Conservation (phyloP, 2,113 vertebrate species). For the Lasiurus cinereus region DNA sequence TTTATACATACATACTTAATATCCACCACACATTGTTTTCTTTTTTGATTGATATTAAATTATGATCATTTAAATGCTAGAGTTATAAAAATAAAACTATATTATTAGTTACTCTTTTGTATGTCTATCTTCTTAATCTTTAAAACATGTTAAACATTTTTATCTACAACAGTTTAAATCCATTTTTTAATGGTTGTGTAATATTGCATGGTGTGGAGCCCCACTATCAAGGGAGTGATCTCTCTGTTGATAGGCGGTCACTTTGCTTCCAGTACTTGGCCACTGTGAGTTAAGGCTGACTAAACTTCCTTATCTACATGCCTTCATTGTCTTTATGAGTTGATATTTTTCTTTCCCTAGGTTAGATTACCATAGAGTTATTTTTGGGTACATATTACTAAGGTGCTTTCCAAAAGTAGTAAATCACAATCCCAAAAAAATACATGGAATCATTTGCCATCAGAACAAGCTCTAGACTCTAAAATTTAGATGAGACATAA, state of each 20-base stretch:
- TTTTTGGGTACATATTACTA: background rate
- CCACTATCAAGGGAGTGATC: background rate
- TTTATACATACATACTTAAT: background rate
- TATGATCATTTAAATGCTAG: slow-evolving; percentile 2
- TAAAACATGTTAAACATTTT: background rate
- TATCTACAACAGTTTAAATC: background rate
- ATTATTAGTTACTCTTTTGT: background rate
- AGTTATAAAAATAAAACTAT: background rate
- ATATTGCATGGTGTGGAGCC: background rate
- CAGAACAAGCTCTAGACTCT: background rate
- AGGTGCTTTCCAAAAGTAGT: background rate
- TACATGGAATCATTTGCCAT: background rate
- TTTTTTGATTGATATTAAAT: background rate
- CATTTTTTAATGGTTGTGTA: background rate
- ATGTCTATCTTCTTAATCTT: background rate
- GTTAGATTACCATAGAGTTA: background rate
- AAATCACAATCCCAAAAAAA: background rate
- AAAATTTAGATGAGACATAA: background rate
- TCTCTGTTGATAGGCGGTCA: background rate
- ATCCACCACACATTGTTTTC: background rate
- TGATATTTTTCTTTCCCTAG: background rate
- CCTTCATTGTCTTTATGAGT: background rate
- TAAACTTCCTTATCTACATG: background rate
- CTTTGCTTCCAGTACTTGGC: background rate
- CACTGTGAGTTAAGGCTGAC: background rate